Evolutionary conservation across 2,113 vertebrate genomes (phyloP).

Genomic region (Oplegnathus fasciatus): DNA sequence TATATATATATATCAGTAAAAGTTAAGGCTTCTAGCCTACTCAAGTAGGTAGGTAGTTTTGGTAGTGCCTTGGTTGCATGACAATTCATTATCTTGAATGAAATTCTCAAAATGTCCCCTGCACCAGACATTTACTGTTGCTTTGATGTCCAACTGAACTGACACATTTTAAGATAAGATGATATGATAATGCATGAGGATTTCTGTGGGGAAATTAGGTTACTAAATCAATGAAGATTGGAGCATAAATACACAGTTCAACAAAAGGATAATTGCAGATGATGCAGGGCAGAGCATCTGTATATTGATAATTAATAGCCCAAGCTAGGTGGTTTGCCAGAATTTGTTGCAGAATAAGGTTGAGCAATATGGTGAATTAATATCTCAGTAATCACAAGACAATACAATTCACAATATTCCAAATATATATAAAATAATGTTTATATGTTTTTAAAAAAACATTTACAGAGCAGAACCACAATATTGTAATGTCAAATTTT

Average conservation of each 20-base stretch:
- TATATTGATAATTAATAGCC: neutral
- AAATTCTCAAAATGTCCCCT: neutral
- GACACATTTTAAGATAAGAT: neutral
- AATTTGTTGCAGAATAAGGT: neutral
- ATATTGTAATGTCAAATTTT: neutral
- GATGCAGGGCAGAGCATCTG: neutral
- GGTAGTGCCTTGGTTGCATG: neutral
- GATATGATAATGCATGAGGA: neutral
- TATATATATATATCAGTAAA: neutral
- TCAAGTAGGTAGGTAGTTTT: neutral
- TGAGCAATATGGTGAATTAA: neutral
- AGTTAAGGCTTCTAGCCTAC: neutral
- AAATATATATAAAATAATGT: neutral
- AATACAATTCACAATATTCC: neutral
- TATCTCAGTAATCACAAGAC: neutral
- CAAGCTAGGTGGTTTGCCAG: neutral
- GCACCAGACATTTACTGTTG: neutral
- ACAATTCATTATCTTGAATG: neutral
- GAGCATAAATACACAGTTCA: neutral
- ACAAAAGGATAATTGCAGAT: conserved; percentile 1
- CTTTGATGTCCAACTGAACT: neutral
- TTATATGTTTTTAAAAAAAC: neutral
- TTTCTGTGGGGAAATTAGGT: neutral
- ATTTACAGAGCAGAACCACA: neutral
- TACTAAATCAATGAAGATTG: neutral